Evolutionary conservation across 1,140 invertebrate genomes (phyloP), one percentile per base, ranked within the genome.

Genomic region (Drosophila leontia): DNA sequence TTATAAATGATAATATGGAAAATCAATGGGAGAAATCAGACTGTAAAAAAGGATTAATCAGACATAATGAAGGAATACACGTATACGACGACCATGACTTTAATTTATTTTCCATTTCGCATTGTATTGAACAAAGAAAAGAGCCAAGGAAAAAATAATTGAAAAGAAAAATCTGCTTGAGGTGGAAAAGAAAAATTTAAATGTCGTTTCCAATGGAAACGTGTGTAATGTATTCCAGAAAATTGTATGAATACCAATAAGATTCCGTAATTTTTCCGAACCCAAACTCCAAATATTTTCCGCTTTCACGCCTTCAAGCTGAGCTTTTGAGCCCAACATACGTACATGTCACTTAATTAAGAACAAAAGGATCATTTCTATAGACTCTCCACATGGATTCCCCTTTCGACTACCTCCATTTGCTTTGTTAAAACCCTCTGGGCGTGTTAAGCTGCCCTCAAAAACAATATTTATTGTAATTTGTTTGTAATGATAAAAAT

Each of bases 391-490:
- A 17, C 19, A 3, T 56, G 9, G 5, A 6, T 5, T 29, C 17
- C 15, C n/a, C 7, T 35, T 45, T 32, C 44, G 13, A 23, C 19
- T 13, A 23, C 3, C 13, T 42, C 23, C 39, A 12, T 13, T 26
- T 53, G 26, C 34, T 42, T 35, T 26, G 13, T 65, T 12, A 19
- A 17, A 32, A 19, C 42, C 63, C 42, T n/a, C 15, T 15, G 57
- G 53, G 60, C 60, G 56, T 61, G 65, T 55, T 61, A 35, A 39
- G n/a, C 32, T 45, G 48, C 57, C 55, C 45, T 67, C 58, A 61
- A 64, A 85, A 86, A 65, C 55, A 82, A 87, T 79, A 82, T 87
- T 82, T 86, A 82, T 87, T 87, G 62, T 72, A 82, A 86, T 87
- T 79, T 79, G 44, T 58, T 77, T 82, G 70, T 48, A 63, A 71